These are phyloP conservation scores for Drosophila tani DNA, from an alignment of 1,140 invertebrate species.

Conservation along the genomic window DNA sequence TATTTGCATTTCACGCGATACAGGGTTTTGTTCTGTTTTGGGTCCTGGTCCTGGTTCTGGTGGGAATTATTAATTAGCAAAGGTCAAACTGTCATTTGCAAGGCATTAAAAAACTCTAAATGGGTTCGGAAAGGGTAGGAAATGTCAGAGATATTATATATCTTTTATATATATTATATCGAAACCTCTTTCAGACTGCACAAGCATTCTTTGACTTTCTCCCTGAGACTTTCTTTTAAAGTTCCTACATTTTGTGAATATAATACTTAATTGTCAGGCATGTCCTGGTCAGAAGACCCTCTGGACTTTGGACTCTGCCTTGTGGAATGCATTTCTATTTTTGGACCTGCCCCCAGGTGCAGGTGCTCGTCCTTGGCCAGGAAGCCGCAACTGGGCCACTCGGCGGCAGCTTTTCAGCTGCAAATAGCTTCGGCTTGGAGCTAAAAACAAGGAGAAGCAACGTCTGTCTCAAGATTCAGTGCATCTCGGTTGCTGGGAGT, in stretches of 20 bases:
- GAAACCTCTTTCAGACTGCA: too few relatives aligned
- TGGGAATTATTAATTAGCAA: background rate
- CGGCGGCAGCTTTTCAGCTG: constrained; percentile 9
- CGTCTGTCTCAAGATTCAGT: too few relatives aligned
- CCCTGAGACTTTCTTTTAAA: background rate
- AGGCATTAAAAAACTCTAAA: background rate
- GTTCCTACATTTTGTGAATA: background rate
- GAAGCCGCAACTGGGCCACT: background rate
- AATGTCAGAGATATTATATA: too few relatives aligned
- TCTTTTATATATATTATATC: too few relatives aligned
- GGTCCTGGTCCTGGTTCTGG: too few relatives aligned
- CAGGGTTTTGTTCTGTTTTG: background rate
- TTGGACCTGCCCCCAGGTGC: too few relatives aligned
- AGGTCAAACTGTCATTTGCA: background rate
- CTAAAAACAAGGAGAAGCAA: background rate
- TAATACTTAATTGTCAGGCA: background rate
- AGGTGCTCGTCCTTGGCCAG: background rate
- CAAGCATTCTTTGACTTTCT: background rate
- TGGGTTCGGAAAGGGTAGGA: background rate
- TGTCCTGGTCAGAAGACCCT: too few relatives aligned
- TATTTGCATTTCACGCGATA: background rate
- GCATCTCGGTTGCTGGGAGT: too few relatives aligned
- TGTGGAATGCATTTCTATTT: background rate
- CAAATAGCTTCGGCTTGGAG: constrained; percentile 1
- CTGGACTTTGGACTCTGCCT: background rate